These are phyloP conservation scores for Panopea generosa DNA, from an alignment of 2,888 invertebrate species.

Conservation along the genomic window DNA sequence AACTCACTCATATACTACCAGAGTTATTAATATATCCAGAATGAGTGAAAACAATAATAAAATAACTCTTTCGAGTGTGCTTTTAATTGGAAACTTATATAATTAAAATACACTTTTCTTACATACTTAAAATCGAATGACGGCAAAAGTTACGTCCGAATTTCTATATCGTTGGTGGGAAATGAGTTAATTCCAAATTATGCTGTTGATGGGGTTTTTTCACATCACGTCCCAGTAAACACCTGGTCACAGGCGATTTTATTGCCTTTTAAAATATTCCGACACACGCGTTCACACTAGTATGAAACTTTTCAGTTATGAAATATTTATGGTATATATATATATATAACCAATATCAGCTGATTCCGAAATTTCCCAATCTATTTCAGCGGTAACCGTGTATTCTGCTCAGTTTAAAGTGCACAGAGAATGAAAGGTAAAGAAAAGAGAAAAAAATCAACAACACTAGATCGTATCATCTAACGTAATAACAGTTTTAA, in stretches of 20 bases:
- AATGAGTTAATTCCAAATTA: background rate
- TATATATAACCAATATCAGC: background rate
- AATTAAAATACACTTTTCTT: background rate
- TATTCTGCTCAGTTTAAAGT: no score
- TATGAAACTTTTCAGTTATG: background rate
- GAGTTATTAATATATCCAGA: no score
- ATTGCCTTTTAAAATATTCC: slow-evolving; percentile 33
- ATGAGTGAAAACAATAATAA: background rate
- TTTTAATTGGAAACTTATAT: slow-evolving; percentile 4
- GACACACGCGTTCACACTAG: slow-evolving; percentile 16
- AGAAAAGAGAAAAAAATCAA: no score
- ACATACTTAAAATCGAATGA: no score
- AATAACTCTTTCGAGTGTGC: background rate
- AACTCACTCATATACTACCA: no score
- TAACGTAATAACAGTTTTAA: no score
- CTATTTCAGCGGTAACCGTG: no score
- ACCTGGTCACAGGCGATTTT: slow-evolving; percentile 18
- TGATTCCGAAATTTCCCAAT: no score
- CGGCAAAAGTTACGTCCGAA: background rate
- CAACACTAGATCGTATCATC: no score
- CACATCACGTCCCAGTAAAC: background rate
- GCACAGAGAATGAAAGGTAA: no score
- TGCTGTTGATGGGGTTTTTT: no score
- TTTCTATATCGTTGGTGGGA: slow-evolving; percentile 1
- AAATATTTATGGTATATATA: background rate